phyloP scores from a whole-genome alignment of 1,140 invertebrate genomes.

The Pantala flavescens region DNA sequence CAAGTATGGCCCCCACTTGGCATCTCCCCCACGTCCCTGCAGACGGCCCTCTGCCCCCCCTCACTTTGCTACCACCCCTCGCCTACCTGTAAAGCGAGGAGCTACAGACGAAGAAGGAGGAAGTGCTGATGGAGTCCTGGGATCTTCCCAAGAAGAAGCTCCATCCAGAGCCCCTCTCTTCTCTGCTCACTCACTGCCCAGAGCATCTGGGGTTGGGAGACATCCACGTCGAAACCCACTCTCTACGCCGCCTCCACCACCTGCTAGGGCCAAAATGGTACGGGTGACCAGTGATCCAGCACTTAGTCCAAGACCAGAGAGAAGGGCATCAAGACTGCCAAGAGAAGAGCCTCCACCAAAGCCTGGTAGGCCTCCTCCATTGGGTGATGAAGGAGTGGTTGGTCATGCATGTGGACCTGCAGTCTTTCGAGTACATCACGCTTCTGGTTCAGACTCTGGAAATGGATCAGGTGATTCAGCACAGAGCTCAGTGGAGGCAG shows the following conservation, averaged over 20 bases:
- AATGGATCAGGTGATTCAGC: slow-evolving; percentile 76
- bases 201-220: slow-evolving; percentile 30
- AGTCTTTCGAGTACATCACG: slow-evolving; percentile 51
- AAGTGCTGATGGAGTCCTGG: not conserved
- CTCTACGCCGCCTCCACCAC: slow-evolving; percentile 27
- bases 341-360: slow-evolving; percentile 23
- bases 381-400: not conserved
- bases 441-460: slow-evolving; percentile 75
- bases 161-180: slow-evolving; percentile 17
- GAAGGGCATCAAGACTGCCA: slow-evolving; percentile 22
- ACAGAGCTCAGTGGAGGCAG: slow-evolving; percentile 52
- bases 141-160: not conserved
- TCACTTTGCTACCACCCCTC: slow-evolving; percentile 2
- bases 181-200: slow-evolving; percentile 36
- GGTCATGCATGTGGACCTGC: not conserved
- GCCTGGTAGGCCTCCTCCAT: slow-evolving; percentile 23
- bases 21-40: slow-evolving; percentile 18
- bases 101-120: not conserved
- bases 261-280: slow-evolving; percentile 30
- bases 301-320: slow-evolving; percentile 38
- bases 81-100: not conserved
- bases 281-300: slow-evolving; percentile 46
- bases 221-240: slow-evolving; percentile 28
- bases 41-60: slow-evolving; percentile 22
- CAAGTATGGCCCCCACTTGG: slow-evolving; percentile 38